Base-by-base conservation (phyloP, 2,797 vertebrate species). In the Zenarchopterus dispar region DNA sequence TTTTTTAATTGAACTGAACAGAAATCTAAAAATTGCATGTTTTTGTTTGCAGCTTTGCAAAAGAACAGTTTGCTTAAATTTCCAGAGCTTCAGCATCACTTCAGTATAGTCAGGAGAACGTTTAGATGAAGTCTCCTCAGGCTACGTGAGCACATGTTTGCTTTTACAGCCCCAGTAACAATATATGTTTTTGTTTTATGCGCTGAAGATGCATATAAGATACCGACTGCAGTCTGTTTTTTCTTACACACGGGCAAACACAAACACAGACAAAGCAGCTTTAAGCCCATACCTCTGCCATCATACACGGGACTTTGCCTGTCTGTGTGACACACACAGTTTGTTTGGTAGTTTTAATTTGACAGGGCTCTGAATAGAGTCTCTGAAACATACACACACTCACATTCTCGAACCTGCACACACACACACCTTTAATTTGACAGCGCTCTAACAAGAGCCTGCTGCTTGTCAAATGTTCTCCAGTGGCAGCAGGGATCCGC, bases 321-420 rank as follows among this genome's bases (percentile, higher is more conserved):
- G 84, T 84, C 84, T 86, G 77, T 87, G 79, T 90, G 85, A 88
- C 89, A 88, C 84, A 67, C 89, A 80, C 81, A 84, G 88, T 92
- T 93, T 93, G 92, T 94, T 93, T 94, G 89, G 90, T 93, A 90
- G 75, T 88, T 91, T 90, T 92, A 90, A 92, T 91, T 92, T 92
- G 92, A 93, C 92, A 92, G 90, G 77, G 84, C 89, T 87, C 85
- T 83, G 87, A 87, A 87, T 86, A 86, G 83, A 84, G 86, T 62
- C 69, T 71, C 74, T 80, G 75, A 89, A 83, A 79, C 58, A 53
- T 70, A 76, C 75, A 78, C 28, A 24, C 70, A 36, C 64, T 31
- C 75, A 61, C 67, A 39, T 36, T 36, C 33, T 10, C 33, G 11
- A 15, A 13, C 13, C 15, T 57, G 67, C 47, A 56, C 58, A 71